Percentiles rank a stretch among this genome's conserved stretches.
phyloP scores from a whole-genome alignment of 2,797 vertebrate genomes.

The Bucorvus abyssinicus region DNA sequence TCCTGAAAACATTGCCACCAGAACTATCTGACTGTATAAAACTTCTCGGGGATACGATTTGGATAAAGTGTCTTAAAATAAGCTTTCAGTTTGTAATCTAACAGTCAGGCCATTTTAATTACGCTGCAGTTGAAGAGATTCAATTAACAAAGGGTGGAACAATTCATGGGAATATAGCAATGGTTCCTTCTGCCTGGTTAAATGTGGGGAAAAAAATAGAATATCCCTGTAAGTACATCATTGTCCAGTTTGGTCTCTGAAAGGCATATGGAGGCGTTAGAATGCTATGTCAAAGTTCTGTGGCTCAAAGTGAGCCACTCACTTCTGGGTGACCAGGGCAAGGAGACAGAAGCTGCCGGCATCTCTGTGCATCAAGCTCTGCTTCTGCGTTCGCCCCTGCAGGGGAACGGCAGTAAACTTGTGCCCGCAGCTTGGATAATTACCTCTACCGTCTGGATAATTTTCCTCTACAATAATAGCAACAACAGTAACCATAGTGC shows the following conservation, averaged over 20 bases:
- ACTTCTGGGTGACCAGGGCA: not conserved
- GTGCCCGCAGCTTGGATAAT: not conserved
- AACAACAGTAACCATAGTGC: not conserved
- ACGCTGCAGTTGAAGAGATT: not conserved
- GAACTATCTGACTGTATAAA: not conserved
- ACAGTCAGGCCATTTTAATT: not conserved
- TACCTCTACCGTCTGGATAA: no score
- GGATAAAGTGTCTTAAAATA: conserved; percentile 1
- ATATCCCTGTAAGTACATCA: not conserved
- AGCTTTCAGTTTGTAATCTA: not conserved
- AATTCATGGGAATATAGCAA: not conserved
- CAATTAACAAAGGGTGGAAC: not conserved
- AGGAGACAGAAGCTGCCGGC: not conserved
- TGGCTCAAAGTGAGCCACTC: no score
- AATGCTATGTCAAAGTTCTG: not conserved
- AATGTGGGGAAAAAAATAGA: not conserved
- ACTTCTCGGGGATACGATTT: not conserved
- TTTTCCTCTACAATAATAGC: not conserved
- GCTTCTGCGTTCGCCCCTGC: not conserved
- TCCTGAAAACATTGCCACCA: conserved; percentile 3
- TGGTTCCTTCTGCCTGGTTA: not conserved
- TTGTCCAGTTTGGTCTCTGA: not conserved
- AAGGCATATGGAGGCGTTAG: not conserved
- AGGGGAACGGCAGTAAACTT: not conserved
- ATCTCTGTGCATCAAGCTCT: not conserved